Conservation (phyloP, 2,888 invertebrate species). For the Drosophila birchii region DNA sequence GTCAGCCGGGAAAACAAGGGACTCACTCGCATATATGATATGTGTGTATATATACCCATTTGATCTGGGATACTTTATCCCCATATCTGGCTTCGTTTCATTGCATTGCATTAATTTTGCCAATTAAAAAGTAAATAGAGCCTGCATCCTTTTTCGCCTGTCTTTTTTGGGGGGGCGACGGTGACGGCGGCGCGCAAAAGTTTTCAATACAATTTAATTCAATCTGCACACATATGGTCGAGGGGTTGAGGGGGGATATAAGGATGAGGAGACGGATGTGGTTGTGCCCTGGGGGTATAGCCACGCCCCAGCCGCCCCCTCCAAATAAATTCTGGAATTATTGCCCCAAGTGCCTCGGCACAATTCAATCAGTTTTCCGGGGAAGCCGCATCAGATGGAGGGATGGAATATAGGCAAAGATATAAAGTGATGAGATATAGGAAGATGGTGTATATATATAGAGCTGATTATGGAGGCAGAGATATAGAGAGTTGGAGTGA, state of each 20-base stretch:
- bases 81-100: conserved; percentile 70
- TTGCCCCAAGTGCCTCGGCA: conserved; percentile 34
- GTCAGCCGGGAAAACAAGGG: conserved; percentile 21
- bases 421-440: neutral
- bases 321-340: conserved; percentile 18
- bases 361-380: conserved; percentile 41
- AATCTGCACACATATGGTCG: conserved; percentile 45
- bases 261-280: neutral
- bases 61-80: conserved; percentile 19
- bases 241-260: too few relatives aligned
- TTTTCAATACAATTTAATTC: conserved; percentile 71
- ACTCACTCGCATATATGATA: conserved; percentile 8
- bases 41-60: conserved; percentile 4
- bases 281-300: conserved; percentile 19
- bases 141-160: conserved; percentile 70
- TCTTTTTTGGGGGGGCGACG: conserved; percentile 35
- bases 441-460: neutral
- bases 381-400: conserved; percentile 18
- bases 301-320: conserved; percentile 19
- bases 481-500: neutral
- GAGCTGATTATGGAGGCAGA: neutral
- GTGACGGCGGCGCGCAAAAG: conserved; percentile 41
- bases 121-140: conserved; percentile 81
- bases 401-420: too few relatives aligned
- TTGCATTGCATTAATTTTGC: conserved; percentile 81